Conservation (phyloP, 1,140 invertebrate genomes). For the Zaprionus taronus region DNA sequence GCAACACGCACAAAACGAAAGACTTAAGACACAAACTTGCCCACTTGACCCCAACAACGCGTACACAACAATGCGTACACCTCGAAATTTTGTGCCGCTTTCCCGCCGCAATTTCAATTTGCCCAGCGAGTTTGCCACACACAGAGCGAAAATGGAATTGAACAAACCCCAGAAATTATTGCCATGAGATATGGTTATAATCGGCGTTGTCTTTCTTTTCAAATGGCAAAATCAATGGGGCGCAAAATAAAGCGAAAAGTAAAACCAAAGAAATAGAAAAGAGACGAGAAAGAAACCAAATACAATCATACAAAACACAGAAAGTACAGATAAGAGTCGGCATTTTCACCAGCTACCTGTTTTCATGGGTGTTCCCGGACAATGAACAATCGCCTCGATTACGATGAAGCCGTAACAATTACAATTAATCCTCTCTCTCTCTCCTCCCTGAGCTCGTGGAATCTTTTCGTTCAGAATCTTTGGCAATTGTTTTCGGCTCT, state of each 20-base stretch:
- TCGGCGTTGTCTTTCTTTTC: constrained; percentile 44
- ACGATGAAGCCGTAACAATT: constrained; percentile 54
- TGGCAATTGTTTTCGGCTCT: background rate
- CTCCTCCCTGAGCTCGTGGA: background rate
- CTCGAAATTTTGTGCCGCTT: constrained; percentile 67
- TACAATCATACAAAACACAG: constrained; percentile 7
- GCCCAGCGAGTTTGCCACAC: constrained; percentile 56
- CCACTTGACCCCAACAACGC: constrained; percentile 68
- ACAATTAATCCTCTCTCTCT: constrained; percentile 23
- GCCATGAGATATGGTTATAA: constrained; percentile 48
- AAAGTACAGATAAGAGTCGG: constrained; percentile 40
- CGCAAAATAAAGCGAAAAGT: constrained; percentile 15
- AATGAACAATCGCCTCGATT: constrained; percentile 42
- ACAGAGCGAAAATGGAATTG: constrained; percentile 26
- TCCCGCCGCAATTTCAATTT: constrained; percentile 72
- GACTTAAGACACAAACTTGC: constrained; percentile 77
- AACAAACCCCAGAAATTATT: constrained; percentile 23
- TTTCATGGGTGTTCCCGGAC: constrained; percentile 19
- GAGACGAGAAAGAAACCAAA: background rate
- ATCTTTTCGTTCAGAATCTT: constrained; percentile 15
- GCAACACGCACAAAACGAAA: constrained; percentile 57
- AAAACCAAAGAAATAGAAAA: constrained; percentile 20
- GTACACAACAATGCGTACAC: constrained; percentile 41
- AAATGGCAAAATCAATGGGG: constrained; percentile 52
- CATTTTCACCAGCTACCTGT: constrained; percentile 47